Evolutionary conservation across 1,140 invertebrate genomes (phyloP).

Genomic region (Anoplolepis gracilipes): DNA sequence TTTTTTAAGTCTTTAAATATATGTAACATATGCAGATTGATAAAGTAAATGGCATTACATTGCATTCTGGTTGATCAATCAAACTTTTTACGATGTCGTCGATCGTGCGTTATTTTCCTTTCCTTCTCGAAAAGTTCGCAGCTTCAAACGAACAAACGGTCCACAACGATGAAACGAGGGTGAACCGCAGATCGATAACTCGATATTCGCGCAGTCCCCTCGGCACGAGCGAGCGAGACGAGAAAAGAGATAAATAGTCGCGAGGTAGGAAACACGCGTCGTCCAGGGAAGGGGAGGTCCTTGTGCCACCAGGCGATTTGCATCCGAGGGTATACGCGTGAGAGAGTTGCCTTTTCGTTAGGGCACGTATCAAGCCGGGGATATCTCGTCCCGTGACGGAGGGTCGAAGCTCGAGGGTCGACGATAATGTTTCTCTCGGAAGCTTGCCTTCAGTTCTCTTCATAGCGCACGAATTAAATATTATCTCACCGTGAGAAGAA

Average conservation of each 20-base stretch:
- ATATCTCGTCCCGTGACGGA: slow-evolving; percentile 49
- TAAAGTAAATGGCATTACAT: background rate
- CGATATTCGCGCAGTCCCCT: slow-evolving; percentile 59
- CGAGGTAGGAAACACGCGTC: background rate
- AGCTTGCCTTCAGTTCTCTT: slow-evolving; percentile 18
- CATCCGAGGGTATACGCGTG: slow-evolving; percentile 51
- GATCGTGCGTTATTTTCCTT: slow-evolving; percentile 40
- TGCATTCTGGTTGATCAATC: background rate
- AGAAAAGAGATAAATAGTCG: slow-evolving; percentile 49
- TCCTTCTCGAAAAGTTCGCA: slow-evolving; percentile 20
- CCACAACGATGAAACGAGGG: slow-evolving; percentile 45
- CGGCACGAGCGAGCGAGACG: slow-evolving; percentile 36
- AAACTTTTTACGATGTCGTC: background rate
- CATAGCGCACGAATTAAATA: slow-evolving; percentile 48
- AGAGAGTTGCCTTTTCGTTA: slow-evolving; percentile 52
- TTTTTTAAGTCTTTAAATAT: background rate
- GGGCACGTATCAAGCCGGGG: slow-evolving; percentile 55
- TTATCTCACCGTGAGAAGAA: background rate
- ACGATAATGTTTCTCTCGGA: slow-evolving; percentile 34
- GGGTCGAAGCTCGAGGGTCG: slow-evolving; percentile 28
- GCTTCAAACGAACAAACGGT: slow-evolving; percentile 35
- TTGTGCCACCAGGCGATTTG: slow-evolving; percentile 62
- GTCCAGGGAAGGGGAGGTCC: slow-evolving; percentile 13
- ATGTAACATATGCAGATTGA: background rate
- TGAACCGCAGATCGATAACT: slow-evolving; percentile 69